These are phyloP conservation scores for Tineola bisselliella DNA, from an alignment of 2,888 invertebrate species.

Conservation along the genomic window DNA sequence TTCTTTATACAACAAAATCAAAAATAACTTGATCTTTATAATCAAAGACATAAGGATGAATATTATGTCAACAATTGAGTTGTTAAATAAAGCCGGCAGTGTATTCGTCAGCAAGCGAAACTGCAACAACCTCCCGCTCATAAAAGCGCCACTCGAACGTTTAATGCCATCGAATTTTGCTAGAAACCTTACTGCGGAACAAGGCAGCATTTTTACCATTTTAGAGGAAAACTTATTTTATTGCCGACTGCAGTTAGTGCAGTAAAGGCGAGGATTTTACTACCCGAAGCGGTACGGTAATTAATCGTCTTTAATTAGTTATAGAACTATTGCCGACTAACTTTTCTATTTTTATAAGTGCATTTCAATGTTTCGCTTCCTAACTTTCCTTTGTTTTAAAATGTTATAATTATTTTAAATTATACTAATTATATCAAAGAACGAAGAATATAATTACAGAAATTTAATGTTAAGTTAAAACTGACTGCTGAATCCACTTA, in stretches of 20 bases:
- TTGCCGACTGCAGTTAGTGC: slow-evolving; percentile 25
- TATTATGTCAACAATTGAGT: background rate
- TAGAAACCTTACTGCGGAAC: slow-evolving; percentile 21
- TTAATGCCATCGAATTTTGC: slow-evolving; percentile 32
- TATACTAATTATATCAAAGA: too few relatives aligned
- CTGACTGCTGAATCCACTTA: too few relatives aligned
- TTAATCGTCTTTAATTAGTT: slow-evolving; percentile 59
- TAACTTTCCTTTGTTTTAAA: background rate
- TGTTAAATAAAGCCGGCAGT: background rate
- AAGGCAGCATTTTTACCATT: slow-evolving; percentile 33
- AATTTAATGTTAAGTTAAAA: too few relatives aligned
- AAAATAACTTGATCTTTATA: background rate
- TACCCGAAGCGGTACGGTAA: slow-evolving; percentile 38
- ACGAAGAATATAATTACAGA: too few relatives aligned
- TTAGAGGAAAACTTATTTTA: slow-evolving; percentile 52
- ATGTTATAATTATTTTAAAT: too few relatives aligned
- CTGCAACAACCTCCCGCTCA: slow-evolving; percentile 9
- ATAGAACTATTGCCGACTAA: slow-evolving; percentile 16
- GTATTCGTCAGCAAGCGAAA: slow-evolving; percentile 8
- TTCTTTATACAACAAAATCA: background rate
- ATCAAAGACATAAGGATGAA: background rate
- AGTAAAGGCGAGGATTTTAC: slow-evolving; percentile 41
- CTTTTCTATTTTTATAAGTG: slow-evolving; percentile 7
- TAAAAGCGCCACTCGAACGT: slow-evolving; percentile 12
- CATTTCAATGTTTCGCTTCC: background rate